Base-by-base conservation (phyloP, 2,888 invertebrate genomes). In the Clostera curtula region DNA sequence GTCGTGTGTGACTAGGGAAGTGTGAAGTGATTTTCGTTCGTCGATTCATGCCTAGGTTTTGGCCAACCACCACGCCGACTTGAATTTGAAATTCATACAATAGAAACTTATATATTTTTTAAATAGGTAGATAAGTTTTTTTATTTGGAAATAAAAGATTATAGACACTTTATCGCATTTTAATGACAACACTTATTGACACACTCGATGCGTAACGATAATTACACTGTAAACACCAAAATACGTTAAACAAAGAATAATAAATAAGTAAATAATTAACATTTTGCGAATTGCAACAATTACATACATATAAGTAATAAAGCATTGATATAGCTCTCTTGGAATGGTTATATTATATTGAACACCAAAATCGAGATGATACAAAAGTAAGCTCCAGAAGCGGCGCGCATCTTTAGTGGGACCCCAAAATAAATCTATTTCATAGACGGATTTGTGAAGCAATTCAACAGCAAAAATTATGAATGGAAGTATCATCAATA, bases 271-370 rank as follows among this genome's bases (percentile, higher is more conserved):
- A 35, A 37, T 42, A 35, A 30, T 26, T 34, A 29, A 34, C 27
- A 49, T 46, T 49, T 44, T 40, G 49, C 41, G 44, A 53, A 46
- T 50, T 35, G 56, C 41, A 39, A 39, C 40, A 29, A 41, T 43
- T 38, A 42, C 26, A 42, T 31, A 24, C 36, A 24, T 28, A 33
- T 31, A 40, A 28, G 27, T 29, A 20, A 31, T 35, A 42, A 27
- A 43, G 31, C 27, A 28, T 37, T 35, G 42, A 39, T 43, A 39
- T 40, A 36, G n/a, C n/a, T 46, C 40, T 47, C 36, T 49, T 72
- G 72, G 72, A 72, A 72, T 72, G 72, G 56, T 64, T 67, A 54
- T 43, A n/a, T n/a, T n/a, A 56, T 57, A 61, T 47, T 53, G 40
- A 56, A 59, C 52, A 54, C 46, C 47, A 44, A 53, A 55, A 53